These are phyloP conservation scores for Latrodectus geometricus DNA, from an alignment of 1,140 invertebrate genomes.

Conservation along the genomic window DNA sequence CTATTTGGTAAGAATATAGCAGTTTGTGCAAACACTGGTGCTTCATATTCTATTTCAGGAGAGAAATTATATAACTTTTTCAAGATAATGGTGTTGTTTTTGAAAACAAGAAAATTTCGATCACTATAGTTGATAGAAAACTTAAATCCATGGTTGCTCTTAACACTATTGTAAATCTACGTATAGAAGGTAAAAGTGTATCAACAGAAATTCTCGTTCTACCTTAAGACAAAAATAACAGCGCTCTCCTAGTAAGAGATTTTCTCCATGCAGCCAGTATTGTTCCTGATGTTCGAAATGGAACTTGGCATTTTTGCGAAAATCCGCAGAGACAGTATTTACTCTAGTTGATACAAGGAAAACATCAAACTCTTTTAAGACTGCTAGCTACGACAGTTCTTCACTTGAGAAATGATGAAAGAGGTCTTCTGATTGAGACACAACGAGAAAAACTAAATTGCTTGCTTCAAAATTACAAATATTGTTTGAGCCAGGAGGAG, in stretches of 20 bases:
- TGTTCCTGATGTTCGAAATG: not conserved
- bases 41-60: not conserved
- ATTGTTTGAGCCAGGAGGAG: not conserved
- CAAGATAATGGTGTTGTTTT: not conserved
- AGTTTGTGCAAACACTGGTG: not conserved
- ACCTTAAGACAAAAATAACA: not conserved
- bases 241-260: not conserved
- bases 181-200: too few species aligned
- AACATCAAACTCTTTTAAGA: not conserved
- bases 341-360: not conserved
- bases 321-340: not conserved
- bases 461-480: too few species aligned
- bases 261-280: not conserved
- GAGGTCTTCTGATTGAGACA: not conserved
- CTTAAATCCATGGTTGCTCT: not conserved
- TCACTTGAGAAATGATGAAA: slow-evolving; percentile 11
- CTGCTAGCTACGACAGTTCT: not conserved
- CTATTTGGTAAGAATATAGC: not conserved
- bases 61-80: not conserved
- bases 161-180: not conserved
- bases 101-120: not conserved
- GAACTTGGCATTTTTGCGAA: slow-evolving; percentile 9
- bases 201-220: not conserved
- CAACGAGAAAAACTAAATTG: not conserved
- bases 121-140: not conserved